Base-by-base conservation (phyloP, 2,113 vertebrate species). In the Microtus pennsylvanicus region DNA sequence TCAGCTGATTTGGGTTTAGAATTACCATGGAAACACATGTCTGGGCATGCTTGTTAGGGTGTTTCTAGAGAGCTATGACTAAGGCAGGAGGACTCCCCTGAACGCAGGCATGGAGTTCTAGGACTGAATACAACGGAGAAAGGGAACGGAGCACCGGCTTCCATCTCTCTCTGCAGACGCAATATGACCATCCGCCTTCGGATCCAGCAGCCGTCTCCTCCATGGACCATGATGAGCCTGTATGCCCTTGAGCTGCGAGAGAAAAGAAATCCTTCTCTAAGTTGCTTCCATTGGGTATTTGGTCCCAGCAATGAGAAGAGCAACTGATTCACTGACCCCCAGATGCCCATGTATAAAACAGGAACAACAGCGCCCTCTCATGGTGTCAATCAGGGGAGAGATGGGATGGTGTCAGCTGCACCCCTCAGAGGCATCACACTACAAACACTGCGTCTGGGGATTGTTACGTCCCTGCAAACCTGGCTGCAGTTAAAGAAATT, bases 361-460 rank as follows among this genome's bases (percentile, higher is more conserved):
- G 52, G 38, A 77, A 35, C 75, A 52, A 19, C 47, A 42, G 83
- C 16, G 17, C 14, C 47, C 33, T 75, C 58, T 95, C 61, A 5
- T 22, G n/a, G 50, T 50, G 21, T 75, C 38, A 42, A 7, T 47
- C 58, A 8, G 42, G 35, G 61, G 45, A 85, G 47, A 93, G 21
- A 24, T 1, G 24, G 87, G 50, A 17, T 28, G 83, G 38, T 61
- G 7, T 16, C 77, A 65, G 0, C 82, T 69, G 76, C 90, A 89
- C 9, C 13, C 87, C 3, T 28, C 0, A 4, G 47, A 0, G 5
- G 38, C 21, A 26, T 72, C 55, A 63, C 21, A 0, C 11, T 11
- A 35, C 12, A 16, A 82, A 61, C 22, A 14, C 14, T 3, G 24
- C 4, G 1, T 21, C 35, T 10, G 4, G 7, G 8, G 42, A 83